Evolutionary conservation across 2,113 vertebrate genomes (phyloP).

Genomic region (Oxyura jamaicensis): DNA sequence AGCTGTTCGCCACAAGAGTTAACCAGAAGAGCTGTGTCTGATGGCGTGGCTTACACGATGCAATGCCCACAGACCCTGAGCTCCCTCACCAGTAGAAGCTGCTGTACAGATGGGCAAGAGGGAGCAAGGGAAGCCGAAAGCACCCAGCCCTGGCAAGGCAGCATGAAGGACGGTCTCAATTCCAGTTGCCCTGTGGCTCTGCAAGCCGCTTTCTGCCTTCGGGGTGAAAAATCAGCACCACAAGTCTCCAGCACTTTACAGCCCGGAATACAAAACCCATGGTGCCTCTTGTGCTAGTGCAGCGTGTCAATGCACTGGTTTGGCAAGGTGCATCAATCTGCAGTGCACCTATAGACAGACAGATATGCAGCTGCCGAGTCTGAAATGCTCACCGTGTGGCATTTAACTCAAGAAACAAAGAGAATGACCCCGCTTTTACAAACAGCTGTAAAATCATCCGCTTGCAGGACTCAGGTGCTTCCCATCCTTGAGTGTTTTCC

Average conservation of each 20-base stretch:
- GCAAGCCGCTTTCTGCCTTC: neutral
- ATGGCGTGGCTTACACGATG: neutral
- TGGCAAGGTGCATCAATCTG: neutral
- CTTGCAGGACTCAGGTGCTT: conserved; percentile 4
- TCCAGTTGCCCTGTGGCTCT: neutral
- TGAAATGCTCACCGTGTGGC: neutral
- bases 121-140: neutral
- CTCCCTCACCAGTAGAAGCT: neutral
- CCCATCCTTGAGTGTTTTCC: conserved; percentile 10
- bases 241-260: neutral
- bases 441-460: neutral
- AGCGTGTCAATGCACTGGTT: fast-evolving
- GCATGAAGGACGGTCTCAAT: neutral
- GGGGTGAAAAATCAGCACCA: neutral
- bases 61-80: neutral
- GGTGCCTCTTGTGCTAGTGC: neutral
- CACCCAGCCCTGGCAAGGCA: neutral
- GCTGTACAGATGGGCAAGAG: neutral
- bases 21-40: neutral
- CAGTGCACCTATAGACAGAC: neutral
- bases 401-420: conserved; percentile 24
- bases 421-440: neutral
- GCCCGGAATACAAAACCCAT: neutral
- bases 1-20: neutral
- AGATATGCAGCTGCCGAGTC: neutral